phyloP scores from a whole-genome alignment of 1,140 invertebrate genomes.

The Paracyclopina nana region DNA sequence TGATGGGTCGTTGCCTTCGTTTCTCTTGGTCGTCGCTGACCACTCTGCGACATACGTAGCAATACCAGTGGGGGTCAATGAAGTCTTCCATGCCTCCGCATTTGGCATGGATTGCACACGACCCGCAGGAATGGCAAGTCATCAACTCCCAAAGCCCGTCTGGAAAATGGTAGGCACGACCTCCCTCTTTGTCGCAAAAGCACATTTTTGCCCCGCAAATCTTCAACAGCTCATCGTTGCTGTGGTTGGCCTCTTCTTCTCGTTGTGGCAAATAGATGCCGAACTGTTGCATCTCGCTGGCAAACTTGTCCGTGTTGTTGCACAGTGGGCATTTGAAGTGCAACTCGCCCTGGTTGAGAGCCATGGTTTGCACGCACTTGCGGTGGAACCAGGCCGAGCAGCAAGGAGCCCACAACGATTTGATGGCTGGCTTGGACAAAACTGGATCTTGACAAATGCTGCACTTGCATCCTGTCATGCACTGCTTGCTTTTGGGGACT shows the following conservation, averaged over 20 bases:
- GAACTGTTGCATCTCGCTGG: slow-evolving; percentile 35
- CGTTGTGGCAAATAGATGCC: slow-evolving; percentile 43
- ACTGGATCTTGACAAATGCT: slow-evolving; percentile 29
- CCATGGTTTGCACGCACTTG: slow-evolving; percentile 31
- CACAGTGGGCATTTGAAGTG: slow-evolving; percentile 43
- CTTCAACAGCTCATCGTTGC: slow-evolving; percentile 40
- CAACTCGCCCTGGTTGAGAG: slow-evolving; percentile 40
- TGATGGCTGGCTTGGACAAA: not conserved
- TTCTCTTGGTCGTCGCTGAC: not conserved
- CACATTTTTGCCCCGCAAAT: slow-evolving; percentile 34
- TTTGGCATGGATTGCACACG: not conserved
- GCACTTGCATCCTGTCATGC: slow-evolving; percentile 23
- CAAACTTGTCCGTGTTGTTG: slow-evolving; percentile 38
- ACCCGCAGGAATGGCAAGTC: not conserved
- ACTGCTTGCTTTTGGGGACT: slow-evolving; percentile 24
- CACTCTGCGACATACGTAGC: not conserved
- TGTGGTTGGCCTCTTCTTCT: slow-evolving; percentile 45
- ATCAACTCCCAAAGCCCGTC: slow-evolving; percentile 24
- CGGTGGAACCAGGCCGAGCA: not conserved
- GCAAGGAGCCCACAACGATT: slow-evolving; percentile 2
- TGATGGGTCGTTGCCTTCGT: not conserved
- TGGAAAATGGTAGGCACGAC: slow-evolving; percentile 29
- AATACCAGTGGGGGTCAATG: not conserved
- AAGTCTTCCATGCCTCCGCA: not conserved
- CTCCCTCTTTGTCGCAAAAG: slow-evolving; percentile 35